A percentile compares a stretch with the other conserved stretches of the same genome.
These are phyloP conservation scores for Brachionus plicatilis DNA, from an alignment of 1,140 invertebrate genomes.

Conservation along the genomic window DNA sequence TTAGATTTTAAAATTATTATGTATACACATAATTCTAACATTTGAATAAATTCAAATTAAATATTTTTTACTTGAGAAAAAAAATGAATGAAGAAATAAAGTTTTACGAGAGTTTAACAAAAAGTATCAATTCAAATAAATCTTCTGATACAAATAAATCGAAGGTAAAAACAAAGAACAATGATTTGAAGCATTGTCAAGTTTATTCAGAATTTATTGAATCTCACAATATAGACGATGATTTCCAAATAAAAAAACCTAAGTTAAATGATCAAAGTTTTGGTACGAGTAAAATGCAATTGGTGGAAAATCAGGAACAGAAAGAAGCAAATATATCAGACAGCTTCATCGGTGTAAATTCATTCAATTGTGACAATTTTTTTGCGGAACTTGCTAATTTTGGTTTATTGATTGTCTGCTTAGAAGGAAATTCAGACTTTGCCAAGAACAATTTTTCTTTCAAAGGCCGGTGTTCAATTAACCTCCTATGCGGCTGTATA, in stretches of 20 bases:
- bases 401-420: neutral
- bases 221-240: neutral
- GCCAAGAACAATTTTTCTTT: slow-evolving; percentile 10
- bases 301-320: neutral
- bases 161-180: neutral
- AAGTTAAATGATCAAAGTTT: neutral
- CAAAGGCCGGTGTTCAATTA: slow-evolving; percentile 19
- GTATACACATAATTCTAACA: neutral
- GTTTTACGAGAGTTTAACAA: neutral
- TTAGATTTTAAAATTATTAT: neutral
- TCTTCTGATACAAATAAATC: neutral
- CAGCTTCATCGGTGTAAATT: neutral
- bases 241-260: neutral
- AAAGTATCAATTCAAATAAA: neutral
- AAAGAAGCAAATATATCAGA: neutral
- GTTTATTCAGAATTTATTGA: neutral
- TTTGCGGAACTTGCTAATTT: neutral
- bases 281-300: neutral
- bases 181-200: neutral
- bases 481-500: neutral
- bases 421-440: neutral
- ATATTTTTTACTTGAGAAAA: neutral
- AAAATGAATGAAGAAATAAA: neutral
- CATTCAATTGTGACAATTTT: neutral
- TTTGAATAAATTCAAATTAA: neutral